A percentile compares a stretch with the other conserved stretches of the same genome.
These are phyloP conservation scores for Pelodytes ibericus DNA, from an alignment of 2,797 vertebrate species.

Conservation along the genomic window DNA sequence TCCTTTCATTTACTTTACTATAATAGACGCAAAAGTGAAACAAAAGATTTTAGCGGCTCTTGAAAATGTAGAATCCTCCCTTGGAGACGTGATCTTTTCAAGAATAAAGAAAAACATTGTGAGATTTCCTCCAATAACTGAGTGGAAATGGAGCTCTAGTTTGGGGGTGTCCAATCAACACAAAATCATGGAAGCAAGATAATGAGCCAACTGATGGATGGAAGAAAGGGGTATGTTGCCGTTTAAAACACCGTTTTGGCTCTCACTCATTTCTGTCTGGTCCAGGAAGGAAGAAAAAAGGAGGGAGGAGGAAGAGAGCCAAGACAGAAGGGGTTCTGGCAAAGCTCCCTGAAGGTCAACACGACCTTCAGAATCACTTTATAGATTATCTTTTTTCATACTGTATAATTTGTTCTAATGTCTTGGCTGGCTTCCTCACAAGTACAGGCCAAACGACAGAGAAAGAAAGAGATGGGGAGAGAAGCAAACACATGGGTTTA, in stretches of 20 bases:
- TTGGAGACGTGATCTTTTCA: too few species aligned
- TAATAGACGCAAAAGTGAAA: too few species aligned
- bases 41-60: too few species aligned
- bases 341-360: conserved; percentile 45
- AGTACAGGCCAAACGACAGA: conserved; percentile 30
- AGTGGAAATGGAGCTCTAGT: neutral
- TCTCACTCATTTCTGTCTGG: conserved; percentile 22
- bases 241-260: conserved; percentile 14
- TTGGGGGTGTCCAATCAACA: neutral
- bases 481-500: neutral
- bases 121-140: too few species aligned
- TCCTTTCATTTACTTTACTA: too few species aligned
- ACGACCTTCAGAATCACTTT: conserved; percentile 56
- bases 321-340: conserved; percentile 39
- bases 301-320: conserved; percentile 22
- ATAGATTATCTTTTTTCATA: conserved; percentile 57
- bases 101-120: too few species aligned
- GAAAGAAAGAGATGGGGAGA: conserved; percentile 13
- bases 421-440: conserved; percentile 53
- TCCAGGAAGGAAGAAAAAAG: conserved; percentile 37
- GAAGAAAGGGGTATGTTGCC: conserved; percentile 12
- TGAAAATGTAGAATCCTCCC: too few species aligned
- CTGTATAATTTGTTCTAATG: conserved; percentile 57
- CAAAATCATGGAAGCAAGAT: neutral
- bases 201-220: neutral